A percentile compares a stretch with the other conserved stretches of the same genome.
Evolutionary conservation across 2,888 invertebrate genomes (phyloP).

Genomic region (Hemistola chrysoprasaria): DNA sequence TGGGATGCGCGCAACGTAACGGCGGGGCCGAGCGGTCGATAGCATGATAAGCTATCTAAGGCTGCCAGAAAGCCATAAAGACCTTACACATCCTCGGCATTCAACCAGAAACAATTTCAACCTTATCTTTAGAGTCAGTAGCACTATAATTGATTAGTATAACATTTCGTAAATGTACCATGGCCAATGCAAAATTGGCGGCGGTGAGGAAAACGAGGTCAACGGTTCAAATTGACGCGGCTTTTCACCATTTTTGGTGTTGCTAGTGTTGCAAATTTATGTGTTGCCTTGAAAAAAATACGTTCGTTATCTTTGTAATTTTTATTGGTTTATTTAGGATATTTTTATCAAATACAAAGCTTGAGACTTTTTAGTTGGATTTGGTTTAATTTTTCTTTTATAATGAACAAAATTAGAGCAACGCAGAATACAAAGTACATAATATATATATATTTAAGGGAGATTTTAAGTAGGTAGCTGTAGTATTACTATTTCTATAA

Average conservation of each 20-base stretch:
- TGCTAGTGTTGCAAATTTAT: conserved; percentile 28
- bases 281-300: conserved; percentile 3
- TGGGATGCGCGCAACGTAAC: conserved; percentile 1
- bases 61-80: conserved; percentile 5
- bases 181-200: conserved; percentile 30
- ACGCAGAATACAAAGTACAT: too few relatives aligned
- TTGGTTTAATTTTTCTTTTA: too few relatives aligned
- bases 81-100: background rate
- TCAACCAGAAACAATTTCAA: background rate
- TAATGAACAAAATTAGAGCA: too few relatives aligned
- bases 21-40: conserved; percentile 12
- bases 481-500: too few relatives aligned
- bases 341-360: background rate
- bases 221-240: conserved; percentile 59
- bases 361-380: too few relatives aligned
- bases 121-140: background rate
- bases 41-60: conserved; percentile 18
- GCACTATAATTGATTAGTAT: background rate
- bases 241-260: conserved; percentile 47
- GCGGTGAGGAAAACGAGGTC: conserved; percentile 63
- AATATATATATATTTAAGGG: too few relatives aligned
- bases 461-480: too few relatives aligned
- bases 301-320: too few relatives aligned
- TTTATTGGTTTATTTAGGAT: background rate
- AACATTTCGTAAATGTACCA: background rate